These are phyloP conservation scores for Stegastes partitus DNA, from an alignment of 2,113 vertebrate species.

Conservation along the genomic window DNA sequence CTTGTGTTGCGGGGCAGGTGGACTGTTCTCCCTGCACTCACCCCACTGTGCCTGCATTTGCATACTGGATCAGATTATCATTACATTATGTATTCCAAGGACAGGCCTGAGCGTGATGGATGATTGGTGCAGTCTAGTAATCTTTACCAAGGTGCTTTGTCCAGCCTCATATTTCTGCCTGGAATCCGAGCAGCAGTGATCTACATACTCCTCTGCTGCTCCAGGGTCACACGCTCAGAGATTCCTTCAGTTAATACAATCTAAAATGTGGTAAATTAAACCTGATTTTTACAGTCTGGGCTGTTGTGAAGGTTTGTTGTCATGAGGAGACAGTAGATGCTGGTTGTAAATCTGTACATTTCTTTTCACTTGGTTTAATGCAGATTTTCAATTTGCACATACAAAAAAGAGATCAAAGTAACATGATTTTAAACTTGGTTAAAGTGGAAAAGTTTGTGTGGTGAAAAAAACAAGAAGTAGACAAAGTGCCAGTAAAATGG, in stretches of 20 bases:
- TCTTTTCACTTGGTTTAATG: background rate
- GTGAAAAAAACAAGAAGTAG: too few relatives aligned
- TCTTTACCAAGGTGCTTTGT: conserved; percentile 64
- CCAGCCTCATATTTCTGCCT: conserved; percentile 50
- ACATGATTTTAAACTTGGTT: background rate
- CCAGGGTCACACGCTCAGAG: conserved; percentile 24
- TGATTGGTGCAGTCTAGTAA: conserved; percentile 64
- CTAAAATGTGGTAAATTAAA: background rate
- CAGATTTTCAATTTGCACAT: too few relatives aligned
- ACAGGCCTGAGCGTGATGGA: conserved; percentile 60
- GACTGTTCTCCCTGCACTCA: conserved; percentile 39
- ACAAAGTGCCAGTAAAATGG: too few relatives aligned
- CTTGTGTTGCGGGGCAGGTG: conserved; percentile 38
- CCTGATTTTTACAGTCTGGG: too few relatives aligned
- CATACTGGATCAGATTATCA: conserved; percentile 72
- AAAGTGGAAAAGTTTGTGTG: conserved; percentile 5
- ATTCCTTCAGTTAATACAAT: background rate
- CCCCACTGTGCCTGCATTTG: conserved; percentile 52
- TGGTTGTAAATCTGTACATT: background rate
- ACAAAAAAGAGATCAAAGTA: too few relatives aligned
- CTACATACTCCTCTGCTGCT: conserved; percentile 1
- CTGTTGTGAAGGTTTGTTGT: background rate
- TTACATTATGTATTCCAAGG: conserved; percentile 74
- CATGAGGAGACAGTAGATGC: background rate
- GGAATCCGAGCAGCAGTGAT: conserved; percentile 35